Conservation (phyloP, 2,797 vertebrate species). For the Notolepis coatsorum region DNA sequence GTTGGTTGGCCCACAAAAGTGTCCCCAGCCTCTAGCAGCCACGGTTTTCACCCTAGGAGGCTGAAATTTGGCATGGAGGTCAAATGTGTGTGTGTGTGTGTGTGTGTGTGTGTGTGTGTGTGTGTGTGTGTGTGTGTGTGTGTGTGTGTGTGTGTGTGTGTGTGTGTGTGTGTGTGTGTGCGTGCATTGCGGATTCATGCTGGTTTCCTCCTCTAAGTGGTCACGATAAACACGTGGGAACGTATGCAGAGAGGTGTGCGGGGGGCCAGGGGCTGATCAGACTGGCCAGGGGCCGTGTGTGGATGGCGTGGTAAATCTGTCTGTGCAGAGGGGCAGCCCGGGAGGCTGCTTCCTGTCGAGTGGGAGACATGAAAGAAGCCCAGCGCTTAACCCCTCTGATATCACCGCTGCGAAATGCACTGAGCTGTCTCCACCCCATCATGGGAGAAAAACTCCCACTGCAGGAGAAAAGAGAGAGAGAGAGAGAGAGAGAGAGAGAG, state of each 20-base stretch:
- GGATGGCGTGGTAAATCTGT: conserved; percentile 1
- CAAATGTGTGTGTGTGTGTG: too few species aligned
- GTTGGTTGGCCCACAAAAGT: too few species aligned
- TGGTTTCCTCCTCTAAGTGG: neutral
- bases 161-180: neutral
- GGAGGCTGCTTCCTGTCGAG: conserved; percentile 42
- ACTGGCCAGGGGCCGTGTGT: conserved; percentile 4
- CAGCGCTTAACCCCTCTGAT: conserved; percentile 41
- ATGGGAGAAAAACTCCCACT: conserved; percentile 70
- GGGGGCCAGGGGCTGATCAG: neutral
- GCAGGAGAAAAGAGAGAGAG: conserved; percentile 6
- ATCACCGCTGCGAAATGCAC: conserved; percentile 42
- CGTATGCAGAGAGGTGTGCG: neutral
- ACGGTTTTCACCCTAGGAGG: too few species aligned
- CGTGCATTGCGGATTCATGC: neutral
- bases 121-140: too few species aligned
- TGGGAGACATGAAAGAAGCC: conserved; percentile 53
- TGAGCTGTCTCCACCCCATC: conserved; percentile 63
- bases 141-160: neutral
- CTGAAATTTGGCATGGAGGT: too few species aligned
- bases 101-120: too few species aligned
- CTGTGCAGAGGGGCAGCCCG: neutral
- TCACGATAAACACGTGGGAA: too few species aligned
- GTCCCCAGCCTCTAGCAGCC: too few species aligned
- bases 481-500: neutral